Base-by-base conservation (phyloP, 37 sponge, comb jelly and placozoan genomes). In the Diacarnus erythraeanus region DNA sequence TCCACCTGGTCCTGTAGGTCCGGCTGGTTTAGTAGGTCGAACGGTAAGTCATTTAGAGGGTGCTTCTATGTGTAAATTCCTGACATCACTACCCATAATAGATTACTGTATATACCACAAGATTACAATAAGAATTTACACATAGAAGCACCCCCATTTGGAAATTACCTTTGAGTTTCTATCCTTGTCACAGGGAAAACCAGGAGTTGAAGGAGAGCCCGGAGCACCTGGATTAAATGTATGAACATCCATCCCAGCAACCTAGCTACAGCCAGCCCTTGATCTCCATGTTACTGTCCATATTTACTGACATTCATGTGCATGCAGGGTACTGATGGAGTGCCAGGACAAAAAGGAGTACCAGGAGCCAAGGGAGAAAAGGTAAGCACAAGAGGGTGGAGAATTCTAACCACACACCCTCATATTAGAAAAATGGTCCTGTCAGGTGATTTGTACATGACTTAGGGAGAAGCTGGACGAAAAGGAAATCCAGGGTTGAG, bases 401-500 rank as follows among this genome's bases (percentile, higher is more conserved):
- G n/a, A n/a, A n/a, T n/a, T n/a, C n/a, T n/a, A n/a, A n/a, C n/a
- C n/a, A n/a, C 57, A 56, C 57, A 21, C 20, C n/a, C n/a, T n/a
- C n/a, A n/a, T n/a, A n/a, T n/a, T n/a, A n/a, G n/a, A n/a, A n/a
- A n/a, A n/a, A n/a, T n/a, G n/a, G n/a, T n/a, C n/a, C n/a, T n/a
- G n/a, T n/a, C n/a, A n/a, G n/a, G n/a, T n/a, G n/a, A n/a, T n/a
- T n/a, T n/a, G n/a, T n/a, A n/a, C n/a, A n/a, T n/a, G n/a, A n/a
- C n/a, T n/a, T 69, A 69, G 69, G 73, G 73, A 41, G 43, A 38
- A 30, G 12, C 68, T 38, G 88, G 88, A 56, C 29, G 51, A 6
- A 70, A 70, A 42, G 88, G 90, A 20, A n/a, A n/a, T 15, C 67
- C 64, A 6, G 77, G 74, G 31, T 29, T 3, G 5, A 10, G 2